Base-by-base conservation (phyloP, 2,797 vertebrate genomes). In the Rallus crepitans region DNA sequence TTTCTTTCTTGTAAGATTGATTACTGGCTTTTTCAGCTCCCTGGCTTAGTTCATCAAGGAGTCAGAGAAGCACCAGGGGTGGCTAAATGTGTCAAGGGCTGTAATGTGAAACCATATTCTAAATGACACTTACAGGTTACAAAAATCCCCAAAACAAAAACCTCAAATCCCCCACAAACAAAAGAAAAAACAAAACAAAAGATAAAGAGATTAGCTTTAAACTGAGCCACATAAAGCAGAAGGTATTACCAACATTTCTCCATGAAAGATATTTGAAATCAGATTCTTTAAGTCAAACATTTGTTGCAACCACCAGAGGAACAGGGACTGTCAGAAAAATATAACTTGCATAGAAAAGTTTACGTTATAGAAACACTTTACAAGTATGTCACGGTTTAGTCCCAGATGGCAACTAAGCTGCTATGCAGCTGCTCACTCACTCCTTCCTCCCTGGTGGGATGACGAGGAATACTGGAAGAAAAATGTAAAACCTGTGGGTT, bases 1-100 rank as follows among this genome's bases (percentile, higher is more conserved):
- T 82, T 82, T 79, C 42, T 87, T 75, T 77, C 56, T 35, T 52
- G 35, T 66, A 82, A 82, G 64, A 93, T 63, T 73, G 82, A 87
- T 87, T 87, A 85, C 89, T 76, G n/a, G 6, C 33, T 87, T 82
- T 25, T 82, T 87, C 69, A 42, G 39, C 21, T 89, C 42, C 10
- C 24, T 77, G 71, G 8, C 24, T 87, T 37, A 37, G 63, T 65
- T 89, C 55, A 35, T 59, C 42, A 25, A 15, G 17, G 15, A 80
- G 50, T 69, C 63, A 70, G 37, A 93, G 59, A 42, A 84, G 24
- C 30, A 50, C 14, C 27, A 76, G 4, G 8, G 5, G 15, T 79
- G 16, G 12, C 11, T 84, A 16, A 61, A 57, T 81, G 40, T 50
- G 25, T 48, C 75, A 59, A 72, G 23, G 21, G 28, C 11, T 59